Percentiles rank a stretch among this genome's conserved stretches.
Conservation (phyloP, 2,113 vertebrate genomes). For the Cyanistes caeruleus region DNA sequence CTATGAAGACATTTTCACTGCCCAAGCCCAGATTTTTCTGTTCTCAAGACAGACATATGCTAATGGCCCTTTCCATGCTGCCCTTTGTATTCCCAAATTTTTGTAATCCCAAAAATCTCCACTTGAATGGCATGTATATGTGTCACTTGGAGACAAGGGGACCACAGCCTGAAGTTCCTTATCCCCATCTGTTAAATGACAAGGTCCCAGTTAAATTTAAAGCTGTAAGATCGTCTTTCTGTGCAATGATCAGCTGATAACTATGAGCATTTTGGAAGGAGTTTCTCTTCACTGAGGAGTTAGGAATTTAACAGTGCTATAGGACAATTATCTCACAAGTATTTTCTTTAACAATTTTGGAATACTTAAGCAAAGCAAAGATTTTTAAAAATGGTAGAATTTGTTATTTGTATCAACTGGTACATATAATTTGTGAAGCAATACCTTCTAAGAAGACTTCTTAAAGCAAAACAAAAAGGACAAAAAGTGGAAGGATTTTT, state of each 20-base stretch:
- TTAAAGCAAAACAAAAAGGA: not conserved
- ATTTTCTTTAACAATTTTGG: not conserved
- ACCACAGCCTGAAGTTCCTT: not conserved
- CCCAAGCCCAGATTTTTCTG: not conserved
- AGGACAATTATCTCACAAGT: not conserved
- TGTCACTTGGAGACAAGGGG: not conserved
- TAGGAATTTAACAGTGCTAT: not conserved
- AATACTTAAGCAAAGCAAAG: not conserved
- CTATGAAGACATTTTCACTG: not conserved
- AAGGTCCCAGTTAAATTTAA: not conserved
- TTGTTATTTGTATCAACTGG: not conserved
- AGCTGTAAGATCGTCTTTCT: not conserved
- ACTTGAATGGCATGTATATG: not conserved
- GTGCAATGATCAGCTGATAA: not conserved
- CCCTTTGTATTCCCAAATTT: not conserved
- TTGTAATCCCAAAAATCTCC: not conserved
- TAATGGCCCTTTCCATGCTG: not conserved
- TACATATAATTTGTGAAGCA: not conserved
- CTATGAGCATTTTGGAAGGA: fast-evolving
- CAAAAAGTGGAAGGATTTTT: not conserved
- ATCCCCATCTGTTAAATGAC: not conserved
- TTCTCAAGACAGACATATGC: not conserved
- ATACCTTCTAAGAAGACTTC: not conserved
- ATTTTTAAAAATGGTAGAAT: not conserved
- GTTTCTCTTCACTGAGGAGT: not conserved